Conservation (phyloP, 1,140 invertebrate species). For the Triops cancriformis region DNA sequence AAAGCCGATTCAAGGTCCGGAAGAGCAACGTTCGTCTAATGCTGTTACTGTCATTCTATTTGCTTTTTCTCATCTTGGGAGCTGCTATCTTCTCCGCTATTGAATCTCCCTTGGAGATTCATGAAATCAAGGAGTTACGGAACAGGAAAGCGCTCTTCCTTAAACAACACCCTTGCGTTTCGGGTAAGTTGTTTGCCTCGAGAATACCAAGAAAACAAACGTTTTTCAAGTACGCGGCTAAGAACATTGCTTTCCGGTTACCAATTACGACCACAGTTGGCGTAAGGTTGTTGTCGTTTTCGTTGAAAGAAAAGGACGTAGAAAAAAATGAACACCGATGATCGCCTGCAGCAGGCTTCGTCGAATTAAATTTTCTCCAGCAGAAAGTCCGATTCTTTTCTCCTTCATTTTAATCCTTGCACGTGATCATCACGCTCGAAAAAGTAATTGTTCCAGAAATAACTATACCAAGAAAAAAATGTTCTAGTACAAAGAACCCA, state of each 20-base stretch:
- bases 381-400: background rate
- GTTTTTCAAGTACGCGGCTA: background rate
- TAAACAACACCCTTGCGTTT: conserved; percentile 48
- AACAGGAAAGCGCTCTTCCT: conserved; percentile 50
- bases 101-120: conserved; percentile 56
- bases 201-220: conserved; percentile 12
- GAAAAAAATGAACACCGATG: background rate
- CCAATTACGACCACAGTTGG: background rate
- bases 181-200: conserved; percentile 42
- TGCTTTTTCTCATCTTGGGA: conserved; percentile 48
- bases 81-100: conserved; percentile 62
- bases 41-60: conserved; percentile 39
- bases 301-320: background rate
- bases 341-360: background rate
- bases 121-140: conserved; percentile 47
- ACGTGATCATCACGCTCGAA: background rate
- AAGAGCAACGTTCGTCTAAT: conserved; percentile 40
- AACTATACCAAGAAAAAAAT: background rate
- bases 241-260: background rate
- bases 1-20: conserved; percentile 30
- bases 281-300: background rate
- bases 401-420: background rate
- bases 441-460: background rate
- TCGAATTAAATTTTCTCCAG: background rate
- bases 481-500: background rate